These are phyloP conservation scores for Agrotis ipsilon DNA, from an alignment of 2,888 invertebrate species.

Conservation along the genomic window DNA sequence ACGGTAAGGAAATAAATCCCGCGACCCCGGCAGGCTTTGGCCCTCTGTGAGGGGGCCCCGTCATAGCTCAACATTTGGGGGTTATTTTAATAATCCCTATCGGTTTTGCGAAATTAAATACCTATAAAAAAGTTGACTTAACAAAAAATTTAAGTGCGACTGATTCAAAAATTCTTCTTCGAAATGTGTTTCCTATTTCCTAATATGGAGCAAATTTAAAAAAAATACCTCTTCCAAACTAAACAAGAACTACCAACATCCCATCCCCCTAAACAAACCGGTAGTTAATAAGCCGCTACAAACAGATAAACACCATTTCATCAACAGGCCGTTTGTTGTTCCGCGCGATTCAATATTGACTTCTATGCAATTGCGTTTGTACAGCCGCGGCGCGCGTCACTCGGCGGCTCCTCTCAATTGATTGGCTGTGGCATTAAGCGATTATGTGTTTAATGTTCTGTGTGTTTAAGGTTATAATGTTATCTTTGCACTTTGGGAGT, in stretches of 20 bases:
- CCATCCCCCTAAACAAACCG: constrained; percentile 19
- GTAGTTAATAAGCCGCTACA: constrained; percentile 17
- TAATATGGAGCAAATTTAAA: too few species aligned
- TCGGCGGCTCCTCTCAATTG: constrained; percentile 30
- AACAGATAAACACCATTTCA: constrained; percentile 52
- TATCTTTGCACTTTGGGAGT: not conserved
- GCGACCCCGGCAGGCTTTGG: too few species aligned
- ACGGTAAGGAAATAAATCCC: too few species aligned
- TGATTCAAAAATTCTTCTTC: too few species aligned
- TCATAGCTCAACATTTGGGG: not conserved
- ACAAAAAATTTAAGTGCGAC: too few species aligned
- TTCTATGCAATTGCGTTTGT: constrained; percentile 45
- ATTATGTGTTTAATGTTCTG: not conserved
- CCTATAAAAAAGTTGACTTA: too few species aligned
- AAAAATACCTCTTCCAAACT: not conserved
- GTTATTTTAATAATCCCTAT: not conserved
- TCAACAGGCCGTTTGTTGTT: constrained; percentile 31
- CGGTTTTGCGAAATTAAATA: too few species aligned
- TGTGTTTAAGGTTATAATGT: not conserved
- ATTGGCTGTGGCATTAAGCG: constrained; percentile 30
- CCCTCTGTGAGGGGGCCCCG: too few species aligned
- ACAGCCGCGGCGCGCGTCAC: not conserved
- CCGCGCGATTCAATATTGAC: constrained; percentile 50
- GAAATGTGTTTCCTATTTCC: too few species aligned
- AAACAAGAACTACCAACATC: not conserved